A percentile compares a stretch with the other conserved stretches of the same genome.
Evolutionary conservation across 2,797 vertebrate genomes (phyloP).

Genomic region (Notoglanidium macrostoma): DNA sequence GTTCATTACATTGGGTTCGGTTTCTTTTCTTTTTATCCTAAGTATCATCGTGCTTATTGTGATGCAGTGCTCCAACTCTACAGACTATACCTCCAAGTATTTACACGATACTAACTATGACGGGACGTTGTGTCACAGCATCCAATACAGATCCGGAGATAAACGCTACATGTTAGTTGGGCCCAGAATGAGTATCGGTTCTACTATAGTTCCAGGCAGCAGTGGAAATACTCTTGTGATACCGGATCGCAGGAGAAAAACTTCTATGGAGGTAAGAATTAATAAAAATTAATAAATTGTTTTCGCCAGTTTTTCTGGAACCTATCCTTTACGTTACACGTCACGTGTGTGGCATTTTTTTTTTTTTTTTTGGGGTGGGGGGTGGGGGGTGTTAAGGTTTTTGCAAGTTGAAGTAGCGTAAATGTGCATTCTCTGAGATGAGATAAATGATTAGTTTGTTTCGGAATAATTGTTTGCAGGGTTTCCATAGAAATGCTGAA

Average conservation of each 20-base stretch:
- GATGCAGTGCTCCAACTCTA: constrained; percentile 64
- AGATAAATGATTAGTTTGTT: too few species aligned
- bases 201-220: constrained; percentile 56
- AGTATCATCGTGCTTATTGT: constrained; percentile 58
- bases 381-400: too few species aligned
- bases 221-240: constrained; percentile 44
- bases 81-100: constrained; percentile 60
- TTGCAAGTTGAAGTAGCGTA: too few species aligned
- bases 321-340: too few species aligned
- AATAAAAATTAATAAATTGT: too few species aligned
- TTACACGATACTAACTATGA: constrained; percentile 60
- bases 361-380: too few species aligned
- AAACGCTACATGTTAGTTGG: constrained; percentile 62
- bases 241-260: constrained; percentile 9
- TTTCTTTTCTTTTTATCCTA: constrained; percentile 51
- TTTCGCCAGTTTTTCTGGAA: too few species aligned
- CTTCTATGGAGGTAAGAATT: constrained; percentile 57
- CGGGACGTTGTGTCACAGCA: constrained; percentile 64
- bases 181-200: constrained; percentile 62
- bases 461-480: too few species aligned
- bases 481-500: too few species aligned
- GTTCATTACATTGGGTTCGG: constrained; percentile 58
- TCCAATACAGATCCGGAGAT: constrained; percentile 66
- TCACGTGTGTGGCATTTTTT: too few species aligned
- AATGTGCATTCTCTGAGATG: too few species aligned